Evolutionary conservation across 2,113 vertebrate genomes (phyloP).

Genomic region (Prionailurus viverrinus): DNA sequence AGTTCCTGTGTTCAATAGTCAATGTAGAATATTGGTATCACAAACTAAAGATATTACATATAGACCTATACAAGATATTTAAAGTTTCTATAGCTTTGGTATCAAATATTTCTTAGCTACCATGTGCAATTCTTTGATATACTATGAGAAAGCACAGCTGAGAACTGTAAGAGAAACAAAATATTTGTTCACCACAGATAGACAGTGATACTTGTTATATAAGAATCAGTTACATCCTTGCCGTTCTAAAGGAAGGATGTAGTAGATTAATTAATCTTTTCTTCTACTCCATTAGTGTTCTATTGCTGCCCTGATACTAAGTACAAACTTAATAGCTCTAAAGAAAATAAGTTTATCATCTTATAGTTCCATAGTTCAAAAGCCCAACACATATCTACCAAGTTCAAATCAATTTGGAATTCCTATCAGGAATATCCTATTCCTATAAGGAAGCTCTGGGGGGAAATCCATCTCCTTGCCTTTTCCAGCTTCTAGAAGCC

Average conservation of each 20-base stretch:
- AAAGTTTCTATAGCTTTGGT: background rate
- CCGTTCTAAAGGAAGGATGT: background rate
- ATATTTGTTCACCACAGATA: background rate
- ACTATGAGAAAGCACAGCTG: background rate
- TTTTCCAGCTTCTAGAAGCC: background rate
- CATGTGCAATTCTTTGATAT: background rate
- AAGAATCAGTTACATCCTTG: background rate
- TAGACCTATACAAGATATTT: background rate
- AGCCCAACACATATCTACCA: background rate
- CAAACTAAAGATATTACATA: background rate
- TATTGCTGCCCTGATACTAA: background rate
- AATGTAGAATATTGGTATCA: background rate
- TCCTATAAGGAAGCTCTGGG: background rate
- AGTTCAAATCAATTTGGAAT: background rate
- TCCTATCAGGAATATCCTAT: background rate
- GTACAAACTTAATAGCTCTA: background rate
- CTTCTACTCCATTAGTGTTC: background rate
- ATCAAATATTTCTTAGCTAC: background rate
- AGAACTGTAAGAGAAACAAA: background rate
- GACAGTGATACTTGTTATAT: background rate
- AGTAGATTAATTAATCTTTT: background rate
- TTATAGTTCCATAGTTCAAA: background rate
- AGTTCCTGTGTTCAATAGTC: background rate
- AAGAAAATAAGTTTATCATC: background rate
- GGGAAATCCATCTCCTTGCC: background rate